Percentiles rank a stretch among this genome's conserved stretches.
These are phyloP conservation scores for Panthera uncia DNA, from an alignment of 2,113 vertebrate genomes.

Conservation along the genomic window DNA sequence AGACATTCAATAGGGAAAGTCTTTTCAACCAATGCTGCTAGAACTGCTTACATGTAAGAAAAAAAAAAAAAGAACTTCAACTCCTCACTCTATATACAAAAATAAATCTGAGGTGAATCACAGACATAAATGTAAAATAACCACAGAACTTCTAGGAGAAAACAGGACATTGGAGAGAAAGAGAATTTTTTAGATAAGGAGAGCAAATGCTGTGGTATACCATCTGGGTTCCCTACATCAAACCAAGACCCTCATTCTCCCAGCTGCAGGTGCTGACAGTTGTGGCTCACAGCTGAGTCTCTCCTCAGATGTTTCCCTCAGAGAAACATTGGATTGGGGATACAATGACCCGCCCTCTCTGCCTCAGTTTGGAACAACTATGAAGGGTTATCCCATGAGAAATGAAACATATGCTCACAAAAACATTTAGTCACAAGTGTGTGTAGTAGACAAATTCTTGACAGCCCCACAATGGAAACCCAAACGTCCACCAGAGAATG, in stretches of 20 bases:
- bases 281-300: neutral
- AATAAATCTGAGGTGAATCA: conserved; percentile 28
- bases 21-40: conserved; percentile 33
- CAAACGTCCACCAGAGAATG: neutral
- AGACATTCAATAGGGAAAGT: conserved; percentile 46
- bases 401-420: neutral
- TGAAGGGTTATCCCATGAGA: neutral
- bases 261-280: neutral
- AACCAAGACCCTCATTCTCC: neutral
- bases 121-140: neutral
- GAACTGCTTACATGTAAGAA: neutral
- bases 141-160: neutral
- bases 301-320: neutral
- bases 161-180: neutral
- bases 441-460: neutral
- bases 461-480: neutral
- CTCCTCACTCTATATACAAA: neutral
- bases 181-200: neutral
- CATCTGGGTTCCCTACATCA: neutral
- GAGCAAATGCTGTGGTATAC: neutral
- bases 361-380: neutral
- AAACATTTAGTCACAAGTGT: neutral
- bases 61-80: neutral
- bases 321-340: neutral
- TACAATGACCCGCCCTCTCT: neutral